Evolutionary conservation across 2,797 vertebrate species (phyloP).

Genomic region (Aldrovandia affinis): DNA sequence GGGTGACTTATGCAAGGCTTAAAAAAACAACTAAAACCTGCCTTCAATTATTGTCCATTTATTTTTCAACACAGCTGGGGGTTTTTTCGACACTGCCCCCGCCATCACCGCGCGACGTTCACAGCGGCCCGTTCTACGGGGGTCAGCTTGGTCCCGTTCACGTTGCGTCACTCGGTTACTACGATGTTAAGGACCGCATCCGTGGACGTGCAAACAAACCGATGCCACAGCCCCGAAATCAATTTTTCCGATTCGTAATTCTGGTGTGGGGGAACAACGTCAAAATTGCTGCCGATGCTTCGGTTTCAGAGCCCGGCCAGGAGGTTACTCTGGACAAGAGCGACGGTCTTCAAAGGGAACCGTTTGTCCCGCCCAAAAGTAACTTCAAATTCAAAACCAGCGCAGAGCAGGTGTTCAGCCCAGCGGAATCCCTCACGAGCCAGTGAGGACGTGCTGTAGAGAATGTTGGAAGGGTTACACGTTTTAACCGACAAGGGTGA

Average conservation of each 20-base stretch:
- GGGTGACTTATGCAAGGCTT: neutral
- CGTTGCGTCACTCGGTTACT: too few species aligned
- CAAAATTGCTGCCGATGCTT: neutral
- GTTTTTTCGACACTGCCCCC: too few species aligned
- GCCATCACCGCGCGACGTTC: neutral
- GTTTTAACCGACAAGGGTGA: neutral
- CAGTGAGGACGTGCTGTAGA: conserved; percentile 21
- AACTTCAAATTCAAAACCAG: neutral
- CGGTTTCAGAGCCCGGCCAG: neutral
- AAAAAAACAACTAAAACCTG: neutral
- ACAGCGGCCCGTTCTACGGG: neutral
- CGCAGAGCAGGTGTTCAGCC: conserved; percentile 50
- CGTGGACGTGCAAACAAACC: neutral
- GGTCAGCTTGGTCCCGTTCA: neutral
- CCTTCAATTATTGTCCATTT: neutral
- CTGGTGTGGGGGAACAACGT: neutral
- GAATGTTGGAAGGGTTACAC: neutral
- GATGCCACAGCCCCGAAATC: neutral
- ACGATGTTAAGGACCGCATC: neutral
- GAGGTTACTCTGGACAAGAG: neutral
- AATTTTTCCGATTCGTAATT: neutral
- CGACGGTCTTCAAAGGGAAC: neutral
- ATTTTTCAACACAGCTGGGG: neutral
- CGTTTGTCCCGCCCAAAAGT: neutral
- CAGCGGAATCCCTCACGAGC: conserved; percentile 44